Conservation (phyloP, 2,888 invertebrate genomes). For the Cyrtodaria siliqua region DNA sequence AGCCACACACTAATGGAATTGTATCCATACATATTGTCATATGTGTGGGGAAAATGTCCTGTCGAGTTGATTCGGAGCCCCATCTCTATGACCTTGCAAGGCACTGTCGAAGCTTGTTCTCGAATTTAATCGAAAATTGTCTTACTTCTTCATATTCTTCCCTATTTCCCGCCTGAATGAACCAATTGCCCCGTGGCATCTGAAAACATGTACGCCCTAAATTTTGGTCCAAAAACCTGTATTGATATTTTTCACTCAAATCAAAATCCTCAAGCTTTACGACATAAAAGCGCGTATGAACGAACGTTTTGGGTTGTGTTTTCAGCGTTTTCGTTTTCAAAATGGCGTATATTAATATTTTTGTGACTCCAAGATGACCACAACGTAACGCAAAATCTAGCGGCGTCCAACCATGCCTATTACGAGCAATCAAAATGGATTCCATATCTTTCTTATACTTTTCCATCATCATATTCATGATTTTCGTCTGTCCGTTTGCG, state of each 20-base stretch:
- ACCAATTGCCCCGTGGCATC: conserved; percentile 64
- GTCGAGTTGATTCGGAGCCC: too few relatives aligned
- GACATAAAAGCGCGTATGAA: conserved; percentile 61
- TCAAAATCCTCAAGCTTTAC: conserved; percentile 60
- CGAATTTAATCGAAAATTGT: conserved; percentile 51
- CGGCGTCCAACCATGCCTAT: conserved; percentile 64
- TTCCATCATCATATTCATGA: conserved; percentile 51
- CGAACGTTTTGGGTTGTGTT: conserved; percentile 52
- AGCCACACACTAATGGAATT: too few relatives aligned
- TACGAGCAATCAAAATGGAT: conserved; percentile 47
- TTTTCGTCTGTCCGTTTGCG: conserved; percentile 54
- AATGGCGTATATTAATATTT: conserved; percentile 46
- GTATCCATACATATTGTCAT: too few relatives aligned
- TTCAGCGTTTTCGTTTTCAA: conserved; percentile 27
- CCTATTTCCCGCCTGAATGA: conserved; percentile 60
- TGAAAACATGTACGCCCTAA: conserved; percentile 54
- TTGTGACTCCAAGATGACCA: conserved; percentile 56
- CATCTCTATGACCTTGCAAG: conserved; percentile 55
- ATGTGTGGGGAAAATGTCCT: too few relatives aligned
- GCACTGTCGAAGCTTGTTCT: conserved; percentile 54
- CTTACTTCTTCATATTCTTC: conserved; percentile 63
- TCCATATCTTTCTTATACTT: conserved; percentile 52
- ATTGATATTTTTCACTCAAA: conserved; percentile 48
- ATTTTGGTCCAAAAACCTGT: conserved; percentile 47
- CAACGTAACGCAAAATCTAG: conserved; percentile 62